phyloP scores from a whole-genome alignment of 2,888 invertebrate genomes.

The Autographa gamma region DNA sequence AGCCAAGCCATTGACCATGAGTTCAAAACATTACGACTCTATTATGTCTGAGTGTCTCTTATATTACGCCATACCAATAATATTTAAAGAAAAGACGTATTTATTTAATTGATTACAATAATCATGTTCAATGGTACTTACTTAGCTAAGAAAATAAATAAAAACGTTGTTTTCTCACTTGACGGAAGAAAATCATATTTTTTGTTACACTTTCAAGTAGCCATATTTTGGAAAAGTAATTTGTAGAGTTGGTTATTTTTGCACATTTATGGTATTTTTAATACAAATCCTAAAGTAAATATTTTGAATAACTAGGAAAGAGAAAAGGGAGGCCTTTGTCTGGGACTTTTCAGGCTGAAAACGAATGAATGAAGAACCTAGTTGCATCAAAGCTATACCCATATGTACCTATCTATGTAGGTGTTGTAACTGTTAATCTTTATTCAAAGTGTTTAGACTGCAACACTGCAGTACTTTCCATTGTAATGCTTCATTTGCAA shows the following conservation, averaged over 20 bases:
- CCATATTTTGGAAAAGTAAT: too few relatives aligned
- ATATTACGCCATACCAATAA: background rate
- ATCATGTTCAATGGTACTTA: background rate
- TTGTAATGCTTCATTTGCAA: slow-evolving; percentile 1
- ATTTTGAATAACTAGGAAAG: too few relatives aligned
- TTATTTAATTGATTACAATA: background rate
- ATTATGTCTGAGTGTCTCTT: background rate
- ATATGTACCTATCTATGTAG: background rate
- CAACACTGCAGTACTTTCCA: background rate
- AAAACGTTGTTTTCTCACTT: background rate
- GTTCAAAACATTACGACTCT: background rate
- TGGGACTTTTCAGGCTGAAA: too few relatives aligned
- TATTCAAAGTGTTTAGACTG: background rate
- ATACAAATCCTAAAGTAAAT: too few relatives aligned
- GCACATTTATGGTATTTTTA: too few relatives aligned
- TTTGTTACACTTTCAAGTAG: background rate
- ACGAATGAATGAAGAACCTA: too few relatives aligned
- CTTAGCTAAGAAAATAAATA: too few relatives aligned
- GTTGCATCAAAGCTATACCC: background rate
- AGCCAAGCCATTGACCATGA: slow-evolving; percentile 5
- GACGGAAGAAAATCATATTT: background rate
- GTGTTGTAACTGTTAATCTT: background rate
- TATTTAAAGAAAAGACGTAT: background rate
- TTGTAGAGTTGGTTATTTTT: too few relatives aligned
- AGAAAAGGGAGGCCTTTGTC: too few relatives aligned